Percentiles rank a stretch among this genome's conserved stretches.
Conservation (phyloP, 2,797 vertebrate genomes). For the Gallirallus australis region DNA sequence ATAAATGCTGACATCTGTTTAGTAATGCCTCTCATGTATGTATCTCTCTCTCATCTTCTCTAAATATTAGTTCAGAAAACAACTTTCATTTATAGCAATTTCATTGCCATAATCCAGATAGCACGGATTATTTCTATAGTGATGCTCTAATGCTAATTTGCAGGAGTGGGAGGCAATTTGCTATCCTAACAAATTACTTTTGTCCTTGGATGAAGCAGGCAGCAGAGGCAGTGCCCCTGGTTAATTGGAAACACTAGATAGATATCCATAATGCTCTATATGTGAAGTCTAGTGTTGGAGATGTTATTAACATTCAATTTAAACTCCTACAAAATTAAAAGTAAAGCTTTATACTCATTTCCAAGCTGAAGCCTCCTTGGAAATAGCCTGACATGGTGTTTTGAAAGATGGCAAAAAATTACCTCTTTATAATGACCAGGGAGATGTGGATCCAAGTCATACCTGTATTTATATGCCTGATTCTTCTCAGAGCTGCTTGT, state of each 20-base stretch:
- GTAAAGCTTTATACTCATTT: slow-evolving; percentile 16
- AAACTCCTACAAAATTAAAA: slow-evolving; percentile 63
- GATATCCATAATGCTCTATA: slow-evolving; percentile 20
- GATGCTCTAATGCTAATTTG: slow-evolving; percentile 66
- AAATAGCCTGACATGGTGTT: not conserved
- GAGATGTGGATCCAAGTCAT: not conserved
- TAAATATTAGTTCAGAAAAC: slow-evolving; percentile 75
- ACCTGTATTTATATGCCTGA: fast-evolving
- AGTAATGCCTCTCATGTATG: slow-evolving; percentile 55
- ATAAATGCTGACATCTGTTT: slow-evolving; percentile 58
- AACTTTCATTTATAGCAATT: slow-evolving; percentile 55
- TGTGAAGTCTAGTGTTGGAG: slow-evolving; percentile 37
- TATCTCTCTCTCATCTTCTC: slow-evolving; percentile 55
- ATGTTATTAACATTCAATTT: slow-evolving; percentile 67
- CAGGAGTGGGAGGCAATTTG: slow-evolving; percentile 65
- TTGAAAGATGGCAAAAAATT: not conserved
- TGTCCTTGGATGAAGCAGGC: slow-evolving; percentile 69
- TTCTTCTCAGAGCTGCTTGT: not conserved
- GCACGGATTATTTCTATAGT: slow-evolving; percentile 56
- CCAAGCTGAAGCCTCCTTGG: not conserved
- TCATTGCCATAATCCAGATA: slow-evolving; percentile 51
- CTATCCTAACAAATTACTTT: slow-evolving; percentile 62
- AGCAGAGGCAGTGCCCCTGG: slow-evolving; percentile 57
- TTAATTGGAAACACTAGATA: slow-evolving; percentile 61
- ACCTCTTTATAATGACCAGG: not conserved